A percentile compares a stretch with the other conserved stretches of the same genome.
Evolutionary conservation across 2,888 invertebrate species (phyloP).

Genomic region (Pelosia muscerda): DNA sequence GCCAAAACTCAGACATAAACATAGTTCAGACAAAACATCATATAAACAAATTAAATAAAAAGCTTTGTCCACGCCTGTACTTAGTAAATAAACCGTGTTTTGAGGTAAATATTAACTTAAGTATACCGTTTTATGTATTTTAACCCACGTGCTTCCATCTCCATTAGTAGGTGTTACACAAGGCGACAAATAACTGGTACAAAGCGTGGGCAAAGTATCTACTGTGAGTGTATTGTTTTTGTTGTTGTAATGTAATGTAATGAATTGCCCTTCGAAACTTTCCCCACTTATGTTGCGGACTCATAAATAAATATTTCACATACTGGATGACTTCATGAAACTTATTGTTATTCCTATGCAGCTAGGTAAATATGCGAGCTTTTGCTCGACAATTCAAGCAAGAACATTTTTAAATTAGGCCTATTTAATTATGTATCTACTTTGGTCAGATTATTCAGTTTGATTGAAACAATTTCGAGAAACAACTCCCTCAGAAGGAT

Average conservation of each 20-base stretch:
- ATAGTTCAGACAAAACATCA: not conserved
- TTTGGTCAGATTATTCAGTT: too few relatives aligned
- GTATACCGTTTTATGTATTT: slow-evolving; percentile 15
- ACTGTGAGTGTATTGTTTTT: slow-evolving; percentile 4
- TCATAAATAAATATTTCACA: not conserved
- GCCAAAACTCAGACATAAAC: not conserved
- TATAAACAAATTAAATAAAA: not conserved
- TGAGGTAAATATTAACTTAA: slow-evolving; percentile 19
- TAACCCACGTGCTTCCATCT: slow-evolving; percentile 12
- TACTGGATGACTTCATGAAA: too few relatives aligned
- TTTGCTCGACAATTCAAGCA: too few relatives aligned
- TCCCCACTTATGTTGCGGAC: not conserved
- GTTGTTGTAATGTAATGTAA: slow-evolving; percentile 1
- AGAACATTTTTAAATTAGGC: too few relatives aligned
- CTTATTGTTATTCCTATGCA: not conserved
- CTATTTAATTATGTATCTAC: too few relatives aligned
- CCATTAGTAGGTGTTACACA: slow-evolving; percentile 15
- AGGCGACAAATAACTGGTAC: slow-evolving; percentile 16
- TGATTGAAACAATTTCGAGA: too few relatives aligned
- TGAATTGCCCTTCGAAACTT: slow-evolving; percentile 1
- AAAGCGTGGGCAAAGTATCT: slow-evolving; percentile 17
- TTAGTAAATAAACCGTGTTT: not conserved
- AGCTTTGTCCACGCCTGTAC: not conserved
- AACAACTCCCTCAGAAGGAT: too few relatives aligned
- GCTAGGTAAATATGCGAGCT: not conserved